Evolutionary conservation across 1,140 invertebrate species (phyloP), one percentile per base, ranked within the genome.

Genomic region (Zaprionus inermis): DNA sequence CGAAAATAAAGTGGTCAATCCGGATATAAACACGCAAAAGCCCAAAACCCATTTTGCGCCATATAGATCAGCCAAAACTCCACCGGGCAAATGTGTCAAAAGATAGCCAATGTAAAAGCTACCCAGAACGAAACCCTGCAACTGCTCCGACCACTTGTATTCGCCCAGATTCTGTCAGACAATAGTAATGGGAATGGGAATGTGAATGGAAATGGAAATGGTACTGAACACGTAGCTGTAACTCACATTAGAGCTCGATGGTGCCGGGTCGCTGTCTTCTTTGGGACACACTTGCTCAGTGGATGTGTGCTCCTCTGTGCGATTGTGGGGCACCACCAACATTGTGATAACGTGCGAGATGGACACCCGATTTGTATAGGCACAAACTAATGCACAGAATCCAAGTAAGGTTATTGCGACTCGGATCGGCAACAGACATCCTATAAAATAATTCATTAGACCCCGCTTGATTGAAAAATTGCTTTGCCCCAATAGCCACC

Each of bases 41-140:
- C 41, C 66, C 3, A 90, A 49, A 0, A 84, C 76, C 86, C 81
- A 94, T 79, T 97, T 97, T 0, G 95, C 96, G 0, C 95, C 95
- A 69, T 95, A 97, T 56, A 93, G 93, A 76, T 97, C 96, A 1
- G 96, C 95, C 46, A 97, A 81, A 72, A 96, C 93, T 0, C 96
- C 96, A 0, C 96, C 96, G 0, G 96, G 96, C 3, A 96, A 63
- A 76, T 96, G 96, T 0, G 94, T 95, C 0, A 96, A 72, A 0
- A 96, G 94, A 76, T 97, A 97, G 0, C 96, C 96, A 92, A 95
- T 95, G 81, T 95, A 96, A 78, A 96, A 96, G 1, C 61, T 49
- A 0, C 95, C 94, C 36, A 95, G 94, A 1, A 96, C 90, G 3
- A 52, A 7, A 0, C 76, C 72, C 20, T 88, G 79, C 34, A 44